These are phyloP conservation scores for Callopanchax toddi DNA, from an alignment of 2,113 vertebrate species.

Conservation along the genomic window DNA sequence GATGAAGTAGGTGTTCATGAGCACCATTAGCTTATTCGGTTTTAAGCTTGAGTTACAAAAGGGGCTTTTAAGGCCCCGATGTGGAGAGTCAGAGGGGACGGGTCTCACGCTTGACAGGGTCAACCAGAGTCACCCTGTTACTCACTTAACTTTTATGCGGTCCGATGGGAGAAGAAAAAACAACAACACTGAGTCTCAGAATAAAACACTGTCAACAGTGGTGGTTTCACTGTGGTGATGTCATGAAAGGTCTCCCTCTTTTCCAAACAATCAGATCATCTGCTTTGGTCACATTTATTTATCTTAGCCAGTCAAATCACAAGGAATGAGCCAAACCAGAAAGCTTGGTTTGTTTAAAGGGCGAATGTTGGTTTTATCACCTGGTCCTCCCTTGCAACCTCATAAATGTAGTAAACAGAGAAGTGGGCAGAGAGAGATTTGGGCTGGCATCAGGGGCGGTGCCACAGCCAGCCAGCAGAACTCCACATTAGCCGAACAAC, in stretches of 20 bases:
- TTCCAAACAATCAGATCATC: slow-evolving; percentile 47
- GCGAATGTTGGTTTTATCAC: slow-evolving; percentile 41
- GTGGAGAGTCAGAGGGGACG: slow-evolving; percentile 47
- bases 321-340: slow-evolving; percentile 32
- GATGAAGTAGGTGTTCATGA: slow-evolving; percentile 29
- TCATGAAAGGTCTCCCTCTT: slow-evolving; percentile 42
- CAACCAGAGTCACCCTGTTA: slow-evolving; percentile 40
- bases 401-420: slow-evolving; percentile 26
- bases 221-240: slow-evolving; percentile 35
- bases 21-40: slow-evolving; percentile 35
- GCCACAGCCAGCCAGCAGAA: slow-evolving; percentile 42
- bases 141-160: slow-evolving; percentile 31
- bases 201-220: slow-evolving; percentile 40
- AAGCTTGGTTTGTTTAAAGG: slow-evolving; percentile 21
- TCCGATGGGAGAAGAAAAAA: slow-evolving; percentile 9
- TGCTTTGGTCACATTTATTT: slow-evolving; percentile 39
- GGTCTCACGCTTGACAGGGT: slow-evolving; percentile 44
- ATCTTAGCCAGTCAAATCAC: slow-evolving; percentile 19
- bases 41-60: slow-evolving; percentile 47
- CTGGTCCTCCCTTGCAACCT: slow-evolving; percentile 28
- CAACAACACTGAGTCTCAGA: slow-evolving; percentile 33
- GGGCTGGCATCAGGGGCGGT: slow-evolving; percentile 12
- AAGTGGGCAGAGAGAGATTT: slow-evolving; percentile 7
- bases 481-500: slow-evolving; percentile 60
- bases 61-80: slow-evolving; percentile 37